phyloP scores from a whole-genome alignment of 1,140 invertebrate genomes.

The Sesamia nonagrioides region DNA sequence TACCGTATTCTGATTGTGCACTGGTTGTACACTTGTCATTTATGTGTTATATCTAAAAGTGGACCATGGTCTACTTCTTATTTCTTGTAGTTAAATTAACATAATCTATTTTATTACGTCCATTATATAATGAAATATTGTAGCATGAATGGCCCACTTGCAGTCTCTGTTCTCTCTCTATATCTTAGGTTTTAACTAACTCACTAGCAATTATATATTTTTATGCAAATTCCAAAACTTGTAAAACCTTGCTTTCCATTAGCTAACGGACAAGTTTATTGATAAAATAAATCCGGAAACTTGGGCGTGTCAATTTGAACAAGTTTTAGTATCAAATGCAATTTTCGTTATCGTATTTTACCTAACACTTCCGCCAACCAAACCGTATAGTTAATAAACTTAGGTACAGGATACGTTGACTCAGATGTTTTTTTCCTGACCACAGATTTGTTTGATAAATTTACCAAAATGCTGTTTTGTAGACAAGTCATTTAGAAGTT shows the following conservation, averaged over 20 bases:
- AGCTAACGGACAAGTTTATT: background rate
- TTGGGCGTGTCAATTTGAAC: constrained; percentile 17
- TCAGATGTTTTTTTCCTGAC: constrained; percentile 14
- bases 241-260: constrained; percentile 15
- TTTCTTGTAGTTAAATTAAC: constrained; percentile 24
- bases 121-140: background rate
- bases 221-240: constrained; percentile 18
- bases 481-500: background rate
- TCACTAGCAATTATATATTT: constrained; percentile 1
- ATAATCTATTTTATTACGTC: constrained; percentile 6
- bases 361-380: constrained; percentile 11
- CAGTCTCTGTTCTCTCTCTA: background rate
- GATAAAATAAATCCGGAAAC: constrained; percentile 44
- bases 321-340: constrained; percentile 17
- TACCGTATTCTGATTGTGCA: background rate
- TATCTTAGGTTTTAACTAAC: background rate
- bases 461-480: constrained; percentile 1
- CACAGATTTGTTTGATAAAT: constrained; percentile 20
- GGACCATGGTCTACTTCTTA: constrained; percentile 28
- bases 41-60: constrained; percentile 9
- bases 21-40: constrained; percentile 9
- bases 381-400: background rate
- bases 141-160: constrained; percentile 2
- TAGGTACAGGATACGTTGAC: constrained; percentile 14
- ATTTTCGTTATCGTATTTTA: constrained; percentile 38